A percentile compares a stretch with the other conserved stretches of the same genome.
phyloP scores from a whole-genome alignment of 30 jellyfish, hydroid and myxozoan species.

The Turritopsis dohrnii region DNA sequence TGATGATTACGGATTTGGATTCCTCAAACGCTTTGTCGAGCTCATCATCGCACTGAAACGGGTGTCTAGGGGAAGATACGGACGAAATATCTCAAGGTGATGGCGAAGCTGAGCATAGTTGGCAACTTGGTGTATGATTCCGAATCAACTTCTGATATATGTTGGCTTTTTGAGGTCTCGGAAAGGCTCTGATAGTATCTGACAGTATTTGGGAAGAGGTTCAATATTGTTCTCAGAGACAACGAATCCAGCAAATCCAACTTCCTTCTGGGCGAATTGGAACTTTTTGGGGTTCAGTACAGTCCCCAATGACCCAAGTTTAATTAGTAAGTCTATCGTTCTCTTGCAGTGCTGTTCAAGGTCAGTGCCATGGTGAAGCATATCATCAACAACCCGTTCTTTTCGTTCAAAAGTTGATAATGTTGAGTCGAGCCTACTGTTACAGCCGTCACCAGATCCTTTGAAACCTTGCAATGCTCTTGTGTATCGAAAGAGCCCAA shows the following conservation, averaged over 20 bases:
- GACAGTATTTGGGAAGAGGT: constrained; percentile 19
- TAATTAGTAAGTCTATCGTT: constrained; percentile 19
- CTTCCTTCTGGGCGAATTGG: constrained; percentile 27
- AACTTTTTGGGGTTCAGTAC: constrained; percentile 22
- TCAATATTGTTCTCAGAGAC: constrained; percentile 12
- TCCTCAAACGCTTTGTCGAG: neutral
- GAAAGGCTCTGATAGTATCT: constrained; percentile 29
- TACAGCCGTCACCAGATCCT: constrained; percentile 45
- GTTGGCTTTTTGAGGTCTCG: constrained; percentile 28
- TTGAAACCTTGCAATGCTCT: constrained; percentile 40
- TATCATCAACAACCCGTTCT: constrained; percentile 29
- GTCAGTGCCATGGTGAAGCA: constrained; percentile 22
- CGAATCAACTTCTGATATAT: neutral
- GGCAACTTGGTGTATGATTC: neutral
- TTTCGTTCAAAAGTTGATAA: constrained; percentile 5
- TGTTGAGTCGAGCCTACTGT: constrained; percentile 27
- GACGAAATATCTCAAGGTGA: neutral
- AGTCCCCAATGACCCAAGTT: constrained; percentile 19
- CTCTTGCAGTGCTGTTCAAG: constrained; percentile 33
- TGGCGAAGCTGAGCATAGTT: neutral
- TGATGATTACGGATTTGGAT: neutral
- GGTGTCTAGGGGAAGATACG: neutral
- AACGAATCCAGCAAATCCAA: constrained; percentile 46
- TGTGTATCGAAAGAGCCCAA: no score
- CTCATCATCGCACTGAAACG: neutral